Evolutionary conservation across 2,888 invertebrate genomes (phyloP).

Genomic region (Drosophila sordidapex): DNA sequence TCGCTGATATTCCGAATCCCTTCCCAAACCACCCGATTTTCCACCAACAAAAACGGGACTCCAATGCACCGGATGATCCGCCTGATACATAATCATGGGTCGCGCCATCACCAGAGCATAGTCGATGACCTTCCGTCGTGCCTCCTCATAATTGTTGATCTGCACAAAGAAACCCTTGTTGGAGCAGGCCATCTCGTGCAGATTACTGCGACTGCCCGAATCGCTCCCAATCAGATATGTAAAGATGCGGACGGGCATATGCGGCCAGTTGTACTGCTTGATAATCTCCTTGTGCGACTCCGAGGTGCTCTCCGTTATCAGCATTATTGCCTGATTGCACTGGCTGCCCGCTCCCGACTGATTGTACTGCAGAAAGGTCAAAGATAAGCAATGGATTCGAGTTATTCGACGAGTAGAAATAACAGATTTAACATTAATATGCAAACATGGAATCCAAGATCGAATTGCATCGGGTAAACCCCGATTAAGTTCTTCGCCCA

Average conservation of each 20-base stretch:
- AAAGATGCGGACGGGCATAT: slow-evolving; percentile 97
- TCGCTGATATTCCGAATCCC: slow-evolving; percentile 86
- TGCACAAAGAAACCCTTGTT: slow-evolving; percentile 96
- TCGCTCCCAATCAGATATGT: slow-evolving; percentile 98
- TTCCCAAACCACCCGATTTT: slow-evolving; percentile 87
- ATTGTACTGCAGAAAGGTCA: slow-evolving; percentile 88
- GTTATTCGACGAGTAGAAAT: neutral
- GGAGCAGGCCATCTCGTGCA: slow-evolving; percentile 97
- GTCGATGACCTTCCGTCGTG: slow-evolving; percentile 96
- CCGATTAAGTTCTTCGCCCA: neutral
- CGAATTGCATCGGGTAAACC: too few relatives aligned
- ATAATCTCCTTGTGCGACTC: slow-evolving; percentile 89
- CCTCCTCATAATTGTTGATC: slow-evolving; percentile 94
- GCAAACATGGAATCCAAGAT: neutral
- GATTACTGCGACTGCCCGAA: slow-evolving; percentile 92
- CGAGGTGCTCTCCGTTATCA: slow-evolving; percentile 97
- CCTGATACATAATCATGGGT: slow-evolving; percentile 97
- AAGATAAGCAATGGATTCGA: neutral
- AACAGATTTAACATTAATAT: neutral
- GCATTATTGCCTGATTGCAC: slow-evolving; percentile 99
- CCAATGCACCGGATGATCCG: slow-evolving; percentile 97
- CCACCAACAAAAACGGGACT: slow-evolving; percentile 95
- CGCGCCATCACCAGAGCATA: slow-evolving; percentile 97
- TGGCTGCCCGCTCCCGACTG: slow-evolving; percentile 94
- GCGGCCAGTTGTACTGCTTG: slow-evolving; percentile 94